phyloP scores from a whole-genome alignment of 2,113 vertebrate species.

The Gallinago media region DNA sequence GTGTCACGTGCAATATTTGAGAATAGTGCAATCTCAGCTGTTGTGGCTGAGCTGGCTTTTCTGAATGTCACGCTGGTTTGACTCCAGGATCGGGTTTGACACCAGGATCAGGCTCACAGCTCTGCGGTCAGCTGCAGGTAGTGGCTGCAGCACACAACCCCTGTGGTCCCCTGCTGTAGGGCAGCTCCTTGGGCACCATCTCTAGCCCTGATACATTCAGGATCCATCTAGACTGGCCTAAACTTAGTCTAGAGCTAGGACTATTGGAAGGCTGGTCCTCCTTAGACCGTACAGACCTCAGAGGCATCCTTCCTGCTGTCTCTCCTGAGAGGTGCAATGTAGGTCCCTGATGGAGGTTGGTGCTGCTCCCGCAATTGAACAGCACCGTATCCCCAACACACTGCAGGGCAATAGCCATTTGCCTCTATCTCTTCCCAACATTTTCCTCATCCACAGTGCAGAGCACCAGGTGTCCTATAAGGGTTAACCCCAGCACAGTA shows the following conservation, averaged over 20 bases:
- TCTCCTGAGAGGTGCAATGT: accelerated
- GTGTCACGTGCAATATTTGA: not conserved
- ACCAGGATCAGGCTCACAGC: not conserved
- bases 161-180: accelerated
- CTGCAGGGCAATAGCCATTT: not conserved
- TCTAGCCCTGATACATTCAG: accelerated
- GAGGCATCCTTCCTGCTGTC: no score
- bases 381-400: not conserved
- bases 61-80: not conserved
- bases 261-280: not conserved
- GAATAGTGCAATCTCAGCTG: not conserved
- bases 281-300: not conserved
- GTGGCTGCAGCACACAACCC: not conserved
- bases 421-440: not conserved
- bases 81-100: not conserved
- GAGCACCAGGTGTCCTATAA: not conserved
- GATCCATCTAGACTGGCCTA: not conserved
- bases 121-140: not conserved
- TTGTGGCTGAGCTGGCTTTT: not conserved
- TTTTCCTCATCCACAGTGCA: not conserved
- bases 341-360: accelerated
- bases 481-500: accelerated
- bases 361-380: not conserved
- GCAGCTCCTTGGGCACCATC: not conserved
- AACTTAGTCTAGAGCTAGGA: not conserved